A percentile compares a stretch with the other conserved stretches of the same genome.
Evolutionary conservation across 1,140 invertebrate genomes (phyloP).

Genomic region (Calycopis cecrops): DNA sequence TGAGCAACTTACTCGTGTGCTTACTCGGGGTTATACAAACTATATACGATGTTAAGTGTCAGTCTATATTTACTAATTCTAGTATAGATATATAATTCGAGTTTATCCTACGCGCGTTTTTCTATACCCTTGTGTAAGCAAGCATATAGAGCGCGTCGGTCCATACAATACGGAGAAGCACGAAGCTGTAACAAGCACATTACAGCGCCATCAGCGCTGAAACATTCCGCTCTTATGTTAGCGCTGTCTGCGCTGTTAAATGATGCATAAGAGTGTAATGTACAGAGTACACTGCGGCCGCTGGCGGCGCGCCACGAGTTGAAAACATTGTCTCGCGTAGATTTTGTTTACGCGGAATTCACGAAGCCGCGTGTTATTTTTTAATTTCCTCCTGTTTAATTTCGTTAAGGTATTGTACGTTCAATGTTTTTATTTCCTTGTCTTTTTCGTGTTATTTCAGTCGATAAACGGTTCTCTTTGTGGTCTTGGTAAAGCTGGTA

Average conservation of each 20-base stretch:
- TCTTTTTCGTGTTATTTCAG: background rate
- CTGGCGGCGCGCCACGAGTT: background rate
- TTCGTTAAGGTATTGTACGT: constrained; percentile 1
- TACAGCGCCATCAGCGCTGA: constrained; percentile 2
- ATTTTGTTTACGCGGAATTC: constrained; percentile 6
- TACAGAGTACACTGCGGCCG: background rate
- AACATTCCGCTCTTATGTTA: background rate
- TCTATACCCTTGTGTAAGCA: too few species aligned
- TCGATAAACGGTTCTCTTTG: background rate
- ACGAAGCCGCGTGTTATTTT: background rate
- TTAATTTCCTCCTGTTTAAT: constrained; percentile 7
- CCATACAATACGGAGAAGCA: too few species aligned
- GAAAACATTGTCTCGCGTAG: constrained; percentile 6
- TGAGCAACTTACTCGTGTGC: too few species aligned
- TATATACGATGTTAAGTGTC: too few species aligned
- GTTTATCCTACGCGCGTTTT: too few species aligned
- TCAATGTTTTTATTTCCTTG: constrained; percentile 2
- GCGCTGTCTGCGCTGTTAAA: background rate
- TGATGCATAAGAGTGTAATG: constrained; percentile 7
- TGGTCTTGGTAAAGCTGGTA: too few species aligned
- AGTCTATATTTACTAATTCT: too few species aligned
- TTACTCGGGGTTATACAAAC: too few species aligned
- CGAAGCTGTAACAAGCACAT: background rate
- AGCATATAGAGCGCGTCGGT: too few species aligned
- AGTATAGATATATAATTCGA: too few species aligned